phyloP scores from a whole-genome alignment of 2,797 vertebrate genomes.

The Peromyscus melanophrys region DNA sequence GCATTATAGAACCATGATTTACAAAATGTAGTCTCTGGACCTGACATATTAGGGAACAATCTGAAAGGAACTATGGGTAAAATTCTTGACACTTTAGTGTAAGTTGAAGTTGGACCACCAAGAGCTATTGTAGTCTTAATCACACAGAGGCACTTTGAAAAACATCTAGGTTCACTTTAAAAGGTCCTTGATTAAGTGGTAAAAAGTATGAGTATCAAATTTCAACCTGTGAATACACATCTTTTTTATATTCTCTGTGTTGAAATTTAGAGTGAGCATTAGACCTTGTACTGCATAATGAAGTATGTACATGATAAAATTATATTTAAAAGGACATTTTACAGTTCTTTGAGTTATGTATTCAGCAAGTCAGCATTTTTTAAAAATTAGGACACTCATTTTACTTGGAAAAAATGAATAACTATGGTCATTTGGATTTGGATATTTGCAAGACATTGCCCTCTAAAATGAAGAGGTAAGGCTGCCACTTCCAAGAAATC shows the following conservation, averaged over 20 bases:
- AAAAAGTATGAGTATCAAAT: background rate
- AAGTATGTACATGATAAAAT: background rate
- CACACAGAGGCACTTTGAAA: background rate
- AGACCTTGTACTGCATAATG: background rate
- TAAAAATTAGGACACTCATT: background rate
- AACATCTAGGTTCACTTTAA: constrained; percentile 26
- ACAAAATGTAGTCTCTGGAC: background rate
- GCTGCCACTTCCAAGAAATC: constrained; percentile 31
- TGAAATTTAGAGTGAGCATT: constrained; percentile 18
- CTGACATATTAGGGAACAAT: background rate
- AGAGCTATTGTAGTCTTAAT: constrained; percentile 23
- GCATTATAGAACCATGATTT: background rate
- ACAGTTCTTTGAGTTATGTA: constrained; percentile 45
- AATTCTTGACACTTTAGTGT: background rate
- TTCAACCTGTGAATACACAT: background rate
- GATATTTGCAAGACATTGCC: constrained; percentile 39
- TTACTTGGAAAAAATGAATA: constrained; percentile 25
- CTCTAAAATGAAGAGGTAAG: constrained; percentile 18
- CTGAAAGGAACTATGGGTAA: background rate
- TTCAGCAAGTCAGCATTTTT: constrained; percentile 47
- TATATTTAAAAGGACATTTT: constrained; percentile 41
- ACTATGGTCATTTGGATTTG: constrained; percentile 26
- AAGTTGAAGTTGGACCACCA: constrained; percentile 42
- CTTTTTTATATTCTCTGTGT: constrained; percentile 61
- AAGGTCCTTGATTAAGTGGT: constrained; percentile 23